These are phyloP conservation scores for Forbesichthys papilliferus DNA, from an alignment of 2,113 vertebrate genomes.

Conservation along the genomic window DNA sequence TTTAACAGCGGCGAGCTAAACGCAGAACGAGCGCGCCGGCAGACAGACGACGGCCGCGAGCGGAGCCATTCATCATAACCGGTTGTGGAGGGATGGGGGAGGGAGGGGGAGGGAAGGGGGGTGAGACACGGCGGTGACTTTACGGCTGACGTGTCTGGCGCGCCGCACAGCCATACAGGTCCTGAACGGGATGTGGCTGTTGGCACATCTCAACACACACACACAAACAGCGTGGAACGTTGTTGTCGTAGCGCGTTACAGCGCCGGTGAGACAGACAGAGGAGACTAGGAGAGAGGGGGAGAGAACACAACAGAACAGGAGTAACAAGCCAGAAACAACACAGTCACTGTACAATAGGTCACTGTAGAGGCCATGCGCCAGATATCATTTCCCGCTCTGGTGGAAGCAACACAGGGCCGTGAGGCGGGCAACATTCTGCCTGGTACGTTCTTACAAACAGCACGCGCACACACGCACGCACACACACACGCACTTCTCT, in stretches of 20 bases:
- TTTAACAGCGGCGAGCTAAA: background rate
- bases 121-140: slow-evolving; percentile 27
- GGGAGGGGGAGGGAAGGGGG: too few relatives aligned
- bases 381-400: slow-evolving; percentile 8
- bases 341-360: background rate
- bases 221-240: slow-evolving; percentile 30
- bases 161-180: slow-evolving; percentile 28
- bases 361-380: background rate
- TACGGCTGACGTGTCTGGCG: slow-evolving; percentile 35
- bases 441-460: too few relatives aligned
- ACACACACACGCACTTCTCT: too few relatives aligned
- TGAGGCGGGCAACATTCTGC: background rate
- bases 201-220: slow-evolving; percentile 27
- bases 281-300: slow-evolving; percentile 31
- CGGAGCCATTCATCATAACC: slow-evolving; percentile 67
- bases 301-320: slow-evolving; percentile 8
- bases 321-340: background rate
- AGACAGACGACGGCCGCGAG: slow-evolving; percentile 59
- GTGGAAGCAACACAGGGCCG: background rate
- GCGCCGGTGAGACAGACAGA: slow-evolving; percentile 56
- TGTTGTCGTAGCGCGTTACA: slow-evolving; percentile 43
- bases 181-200: slow-evolving; percentile 47
- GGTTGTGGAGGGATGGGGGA: slow-evolving; percentile 24
- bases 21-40: slow-evolving; percentile 38
- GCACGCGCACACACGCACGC: too few relatives aligned